phyloP scores from a whole-genome alignment of 2,888 invertebrate species.

The Allolobophora icterica region DNA sequence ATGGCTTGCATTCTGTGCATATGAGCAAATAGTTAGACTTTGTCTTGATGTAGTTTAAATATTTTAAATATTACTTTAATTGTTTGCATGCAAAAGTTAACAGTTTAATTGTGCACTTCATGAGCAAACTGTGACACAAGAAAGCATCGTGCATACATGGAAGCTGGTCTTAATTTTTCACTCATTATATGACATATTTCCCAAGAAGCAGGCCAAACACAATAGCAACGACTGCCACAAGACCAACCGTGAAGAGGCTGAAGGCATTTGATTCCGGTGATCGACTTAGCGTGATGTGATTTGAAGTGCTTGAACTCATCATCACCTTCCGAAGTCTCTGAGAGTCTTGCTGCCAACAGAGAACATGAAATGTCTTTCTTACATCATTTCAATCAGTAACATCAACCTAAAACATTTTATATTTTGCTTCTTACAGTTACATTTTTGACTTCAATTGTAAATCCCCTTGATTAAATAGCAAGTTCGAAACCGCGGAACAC shows the following conservation, averaged over 20 bases:
- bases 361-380: background rate
- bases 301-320: background rate
- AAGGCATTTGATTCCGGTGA: background rate
- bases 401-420: background rate
- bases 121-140: background rate
- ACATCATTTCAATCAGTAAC: background rate
- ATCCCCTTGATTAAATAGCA: background rate
- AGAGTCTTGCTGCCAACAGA: background rate
- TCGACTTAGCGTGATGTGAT: background rate
- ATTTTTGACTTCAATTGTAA: background rate
- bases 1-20: too few relatives aligned
- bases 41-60: too few relatives aligned
- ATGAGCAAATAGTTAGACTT: too few relatives aligned
- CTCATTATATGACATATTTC: background rate
- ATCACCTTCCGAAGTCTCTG: conserved; percentile 4
- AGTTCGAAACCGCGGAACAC: too few relatives aligned
- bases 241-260: background rate
- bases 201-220: background rate
- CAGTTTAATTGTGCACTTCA: too few relatives aligned
- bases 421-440: too few relatives aligned
- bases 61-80: too few relatives aligned
- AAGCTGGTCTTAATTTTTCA: background rate
- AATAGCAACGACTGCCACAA: background rate
- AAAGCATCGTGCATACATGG: background rate
- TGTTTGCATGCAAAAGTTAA: too few relatives aligned